Evolutionary conservation across 2,888 invertebrate species (phyloP).

Genomic region (Tubiluchus corallicola): DNA sequence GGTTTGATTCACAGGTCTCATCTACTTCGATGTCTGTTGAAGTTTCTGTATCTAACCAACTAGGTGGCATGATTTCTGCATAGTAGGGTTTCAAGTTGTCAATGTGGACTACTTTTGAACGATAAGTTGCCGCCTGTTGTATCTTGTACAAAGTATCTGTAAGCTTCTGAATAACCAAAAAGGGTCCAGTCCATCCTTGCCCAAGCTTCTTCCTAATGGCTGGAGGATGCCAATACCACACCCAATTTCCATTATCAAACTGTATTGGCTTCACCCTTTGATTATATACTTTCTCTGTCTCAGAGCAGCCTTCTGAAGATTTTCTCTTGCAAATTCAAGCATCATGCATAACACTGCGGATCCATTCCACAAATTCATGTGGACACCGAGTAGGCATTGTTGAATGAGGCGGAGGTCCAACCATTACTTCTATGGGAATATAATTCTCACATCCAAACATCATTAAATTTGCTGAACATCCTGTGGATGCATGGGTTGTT

Average conservation of each 20-base stretch:
- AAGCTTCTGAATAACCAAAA: background rate
- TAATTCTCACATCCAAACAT: too few relatives aligned
- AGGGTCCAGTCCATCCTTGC: background rate
- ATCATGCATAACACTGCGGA: background rate
- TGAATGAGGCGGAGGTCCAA: slow-evolving; percentile 1
- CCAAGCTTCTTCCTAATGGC: background rate
- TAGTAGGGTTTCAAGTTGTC: background rate
- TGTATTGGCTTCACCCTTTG: background rate
- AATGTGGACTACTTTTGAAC: background rate
- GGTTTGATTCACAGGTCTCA: too few relatives aligned
- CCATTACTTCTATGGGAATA: too few relatives aligned
- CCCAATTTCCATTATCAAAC: background rate
- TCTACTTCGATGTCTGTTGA: too few relatives aligned
- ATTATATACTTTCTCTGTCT: too few relatives aligned
- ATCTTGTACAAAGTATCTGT: background rate
- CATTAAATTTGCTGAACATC: too few relatives aligned
- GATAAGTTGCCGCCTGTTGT: background rate
- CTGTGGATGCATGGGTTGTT: too few relatives aligned
- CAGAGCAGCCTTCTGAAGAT: too few relatives aligned
- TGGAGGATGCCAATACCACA: background rate
- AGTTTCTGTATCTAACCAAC: too few relatives aligned
- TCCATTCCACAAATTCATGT: background rate
- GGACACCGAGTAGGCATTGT: background rate
- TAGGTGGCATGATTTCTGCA: background rate
- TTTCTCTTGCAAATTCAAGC: too few relatives aligned